phyloP scores from a whole-genome alignment of 2,113 vertebrate species.

The Nesoenas mayeri region DNA sequence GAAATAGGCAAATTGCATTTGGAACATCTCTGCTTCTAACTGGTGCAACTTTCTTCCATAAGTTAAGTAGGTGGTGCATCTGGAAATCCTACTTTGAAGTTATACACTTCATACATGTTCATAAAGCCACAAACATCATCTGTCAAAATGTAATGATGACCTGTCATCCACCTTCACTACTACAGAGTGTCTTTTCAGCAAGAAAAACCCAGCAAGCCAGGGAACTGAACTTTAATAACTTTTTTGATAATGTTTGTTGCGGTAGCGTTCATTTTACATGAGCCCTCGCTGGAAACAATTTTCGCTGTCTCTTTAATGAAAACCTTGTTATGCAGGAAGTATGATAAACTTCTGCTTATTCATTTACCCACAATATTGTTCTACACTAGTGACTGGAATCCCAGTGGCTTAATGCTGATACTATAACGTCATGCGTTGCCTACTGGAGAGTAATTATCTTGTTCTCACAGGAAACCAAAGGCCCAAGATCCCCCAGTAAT shows the following conservation, averaged over 20 bases:
- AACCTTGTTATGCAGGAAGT: conserved; percentile 60
- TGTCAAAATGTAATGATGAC: not conserved
- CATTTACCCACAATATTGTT: conserved; percentile 70
- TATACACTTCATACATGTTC: not conserved
- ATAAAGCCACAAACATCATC: not conserved
- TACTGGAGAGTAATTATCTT: conserved; percentile 67
- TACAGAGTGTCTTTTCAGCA: not conserved
- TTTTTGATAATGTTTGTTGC: accelerated
- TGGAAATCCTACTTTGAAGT: not conserved
- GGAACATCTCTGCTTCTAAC: not conserved
- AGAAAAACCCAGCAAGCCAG: not conserved
- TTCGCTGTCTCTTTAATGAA: conserved; percentile 41
- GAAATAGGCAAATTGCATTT: conserved; percentile 40
- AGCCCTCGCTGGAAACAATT: not conserved
- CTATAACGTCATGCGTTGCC: conserved; percentile 38
- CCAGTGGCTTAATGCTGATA: conserved; percentile 56
- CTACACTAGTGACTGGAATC: conserved; percentile 57
- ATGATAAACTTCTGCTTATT: conserved; percentile 69
- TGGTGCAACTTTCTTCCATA: conserved; percentile 2
- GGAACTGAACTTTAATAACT: not conserved
- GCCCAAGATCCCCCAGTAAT: conserved; percentile 43
- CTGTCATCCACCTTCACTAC: not conserved
- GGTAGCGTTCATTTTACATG: not conserved
- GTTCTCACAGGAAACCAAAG: conserved; percentile 65
- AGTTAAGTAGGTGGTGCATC: conserved; percentile 38